Evolutionary conservation across 2,113 vertebrate species (phyloP).

Genomic region (Rhagologus leucostigma): DNA sequence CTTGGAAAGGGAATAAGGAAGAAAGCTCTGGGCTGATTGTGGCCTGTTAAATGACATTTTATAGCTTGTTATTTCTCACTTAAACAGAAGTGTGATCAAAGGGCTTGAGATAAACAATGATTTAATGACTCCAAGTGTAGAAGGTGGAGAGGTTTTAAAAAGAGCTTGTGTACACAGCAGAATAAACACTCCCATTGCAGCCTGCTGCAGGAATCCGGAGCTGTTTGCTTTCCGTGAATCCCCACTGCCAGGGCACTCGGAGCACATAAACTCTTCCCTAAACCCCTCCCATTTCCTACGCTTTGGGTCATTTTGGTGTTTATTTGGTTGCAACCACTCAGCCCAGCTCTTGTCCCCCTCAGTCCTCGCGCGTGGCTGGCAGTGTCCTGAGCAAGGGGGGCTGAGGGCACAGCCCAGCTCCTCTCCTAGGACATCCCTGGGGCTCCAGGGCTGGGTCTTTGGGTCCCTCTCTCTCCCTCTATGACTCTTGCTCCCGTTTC

Average conservation of each 20-base stretch:
- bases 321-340: background rate
- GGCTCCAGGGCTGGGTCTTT: background rate
- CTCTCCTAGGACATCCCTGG: background rate
- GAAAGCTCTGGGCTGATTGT: background rate
- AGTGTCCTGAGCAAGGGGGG: background rate
- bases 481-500: background rate
- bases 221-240: background rate
- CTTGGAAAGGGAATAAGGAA: background rate
- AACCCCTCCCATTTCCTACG: background rate
- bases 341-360: background rate
- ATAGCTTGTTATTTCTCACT: background rate
- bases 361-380: background rate
- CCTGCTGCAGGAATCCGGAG: background rate
- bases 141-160: background rate
- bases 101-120: background rate
- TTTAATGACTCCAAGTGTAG: background rate
- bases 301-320: background rate
- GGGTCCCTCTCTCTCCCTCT: background rate
- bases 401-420: rapidly evolving
- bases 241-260: background rate
- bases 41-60: background rate
- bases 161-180: background rate
- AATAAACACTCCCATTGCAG: background rate
- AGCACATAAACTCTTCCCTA: background rate
- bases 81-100: background rate